Conservation (phyloP, 2,888 invertebrate species). For the Nemotelus pantherinus region DNA sequence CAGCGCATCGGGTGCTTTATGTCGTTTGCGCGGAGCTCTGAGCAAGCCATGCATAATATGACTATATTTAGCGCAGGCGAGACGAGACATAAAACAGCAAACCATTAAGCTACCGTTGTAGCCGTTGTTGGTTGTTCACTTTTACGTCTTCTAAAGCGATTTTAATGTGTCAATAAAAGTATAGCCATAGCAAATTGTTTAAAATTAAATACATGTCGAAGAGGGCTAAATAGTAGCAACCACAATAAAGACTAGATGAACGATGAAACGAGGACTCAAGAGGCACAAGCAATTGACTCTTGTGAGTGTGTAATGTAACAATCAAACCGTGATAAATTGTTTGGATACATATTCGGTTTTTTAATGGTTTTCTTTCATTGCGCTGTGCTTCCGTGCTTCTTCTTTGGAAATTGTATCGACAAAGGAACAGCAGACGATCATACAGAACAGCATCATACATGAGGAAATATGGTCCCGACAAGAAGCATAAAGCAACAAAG, state of each 20-base stretch:
- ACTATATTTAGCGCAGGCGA: slow-evolving; percentile 13
- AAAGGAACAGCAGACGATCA: no score
- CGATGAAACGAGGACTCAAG: background rate
- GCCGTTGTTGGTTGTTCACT: background rate
- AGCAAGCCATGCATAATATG: slow-evolving; percentile 33
- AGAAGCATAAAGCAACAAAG: slow-evolving; percentile 17
- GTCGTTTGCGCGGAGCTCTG: slow-evolving; percentile 10
- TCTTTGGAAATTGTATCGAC: slow-evolving; percentile 15
- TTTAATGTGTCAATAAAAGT: slow-evolving; percentile 40
- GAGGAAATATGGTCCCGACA: background rate
- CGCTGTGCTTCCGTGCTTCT: background rate
- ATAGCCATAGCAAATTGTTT: slow-evolving; percentile 47
- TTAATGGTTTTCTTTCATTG: background rate
- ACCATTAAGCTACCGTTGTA: slow-evolving; percentile 18
- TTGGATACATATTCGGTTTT: slow-evolving; percentile 1
- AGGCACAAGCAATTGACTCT: slow-evolving; percentile 13
- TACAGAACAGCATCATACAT: no score
- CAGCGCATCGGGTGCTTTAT: slow-evolving; percentile 21
- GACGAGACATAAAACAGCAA: slow-evolving; percentile 18
- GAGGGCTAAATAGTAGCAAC: slow-evolving; percentile 14
- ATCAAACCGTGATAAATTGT: slow-evolving; percentile 30
- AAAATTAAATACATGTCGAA: slow-evolving; percentile 47
- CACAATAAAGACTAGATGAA: no score
- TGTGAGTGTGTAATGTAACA: slow-evolving; percentile 16
- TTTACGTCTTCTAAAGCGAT: background rate